Evolutionary conservation across 2,797 vertebrate genomes (phyloP).

Genomic region (Phataginus tricuspis): DNA sequence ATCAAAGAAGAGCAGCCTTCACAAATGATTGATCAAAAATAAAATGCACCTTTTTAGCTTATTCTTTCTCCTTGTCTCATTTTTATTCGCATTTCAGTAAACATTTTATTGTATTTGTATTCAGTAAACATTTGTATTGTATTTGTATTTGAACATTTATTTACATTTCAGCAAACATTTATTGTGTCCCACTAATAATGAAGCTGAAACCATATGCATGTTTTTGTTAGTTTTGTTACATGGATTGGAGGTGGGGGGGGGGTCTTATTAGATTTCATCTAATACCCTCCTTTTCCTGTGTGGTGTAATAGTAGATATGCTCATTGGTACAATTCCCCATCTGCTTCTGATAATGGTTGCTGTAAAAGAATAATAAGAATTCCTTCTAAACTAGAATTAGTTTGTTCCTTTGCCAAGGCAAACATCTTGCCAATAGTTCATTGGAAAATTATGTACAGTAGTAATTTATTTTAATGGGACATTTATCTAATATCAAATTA

Average conservation of each 20-base stretch:
- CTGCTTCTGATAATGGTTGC: slow-evolving; percentile 56
- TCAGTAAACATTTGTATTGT: not conserved
- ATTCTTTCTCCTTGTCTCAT: slow-evolving; percentile 6
- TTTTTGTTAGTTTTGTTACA: not conserved
- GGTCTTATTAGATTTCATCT: slow-evolving; percentile 11
- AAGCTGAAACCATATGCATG: not conserved
- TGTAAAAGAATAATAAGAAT: slow-evolving; percentile 67
- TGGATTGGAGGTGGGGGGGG: not conserved
- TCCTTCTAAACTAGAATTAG: slow-evolving; percentile 51
- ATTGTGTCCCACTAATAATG: slow-evolving; percentile 19
- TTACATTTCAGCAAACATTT: slow-evolving; percentile 21
- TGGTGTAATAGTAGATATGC: not conserved
- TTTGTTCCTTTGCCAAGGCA: slow-evolving; percentile 53
- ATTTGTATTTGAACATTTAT: not conserved
- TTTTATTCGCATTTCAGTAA: slow-evolving; percentile 32
- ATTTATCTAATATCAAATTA: slow-evolving; percentile 66
- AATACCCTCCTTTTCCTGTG: not conserved
- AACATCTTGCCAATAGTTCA: slow-evolving; percentile 6
- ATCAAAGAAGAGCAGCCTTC: not conserved
- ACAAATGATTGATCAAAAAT: not conserved
- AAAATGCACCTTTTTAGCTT: not conserved
- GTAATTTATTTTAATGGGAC: slow-evolving; percentile 50
- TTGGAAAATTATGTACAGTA: slow-evolving; percentile 50
- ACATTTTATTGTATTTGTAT: not conserved
- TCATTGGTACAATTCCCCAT: slow-evolving; percentile 17